Conservation (phyloP, 1,140 invertebrate species). For the Bombus consobrinus region DNA sequence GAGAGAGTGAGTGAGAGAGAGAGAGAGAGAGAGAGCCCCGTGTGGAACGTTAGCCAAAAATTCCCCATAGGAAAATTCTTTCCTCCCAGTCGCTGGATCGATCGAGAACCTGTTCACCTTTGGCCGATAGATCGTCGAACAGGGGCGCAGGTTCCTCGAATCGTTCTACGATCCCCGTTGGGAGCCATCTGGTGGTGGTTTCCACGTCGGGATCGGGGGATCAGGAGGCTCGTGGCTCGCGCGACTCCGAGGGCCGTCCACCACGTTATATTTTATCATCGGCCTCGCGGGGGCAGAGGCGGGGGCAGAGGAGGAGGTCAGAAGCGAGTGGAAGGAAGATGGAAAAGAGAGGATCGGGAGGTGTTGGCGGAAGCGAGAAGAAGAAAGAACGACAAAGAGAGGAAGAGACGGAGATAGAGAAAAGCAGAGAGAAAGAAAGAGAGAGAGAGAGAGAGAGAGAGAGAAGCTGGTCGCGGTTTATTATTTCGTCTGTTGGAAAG, state of each 20-base stretch:
- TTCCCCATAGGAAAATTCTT: neutral
- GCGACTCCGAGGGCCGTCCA: conserved; percentile 32
- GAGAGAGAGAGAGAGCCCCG: too few relatives aligned
- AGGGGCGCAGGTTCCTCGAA: neutral
- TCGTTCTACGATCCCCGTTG: neutral
- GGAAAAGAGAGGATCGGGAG: neutral
- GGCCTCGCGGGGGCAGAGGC: conserved; percentile 23
- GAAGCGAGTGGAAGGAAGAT: conserved; percentile 9
- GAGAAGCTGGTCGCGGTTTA: conserved; percentile 71
- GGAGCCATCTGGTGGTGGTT: neutral
- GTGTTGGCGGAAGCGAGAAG: neutral
- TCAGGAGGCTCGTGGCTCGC: conserved; percentile 42
- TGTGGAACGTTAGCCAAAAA: conserved; percentile 63
- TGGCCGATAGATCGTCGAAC: neutral
- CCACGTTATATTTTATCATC: conserved; percentile 76
- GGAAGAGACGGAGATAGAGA: conserved; percentile 42
- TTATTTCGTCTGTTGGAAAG: conserved; percentile 81
- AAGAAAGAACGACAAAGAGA: neutral
- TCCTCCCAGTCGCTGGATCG: too few relatives aligned
- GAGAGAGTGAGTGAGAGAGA: neutral
- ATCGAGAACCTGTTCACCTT: too few relatives aligned
- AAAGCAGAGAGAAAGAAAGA: conserved; percentile 1
- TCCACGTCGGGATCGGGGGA: neutral
- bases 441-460: conserved; percentile 41
- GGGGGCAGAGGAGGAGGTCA: neutral